phyloP scores from a whole-genome alignment of 1,140 invertebrate genomes.

The Euura saliciscinereae region DNA sequence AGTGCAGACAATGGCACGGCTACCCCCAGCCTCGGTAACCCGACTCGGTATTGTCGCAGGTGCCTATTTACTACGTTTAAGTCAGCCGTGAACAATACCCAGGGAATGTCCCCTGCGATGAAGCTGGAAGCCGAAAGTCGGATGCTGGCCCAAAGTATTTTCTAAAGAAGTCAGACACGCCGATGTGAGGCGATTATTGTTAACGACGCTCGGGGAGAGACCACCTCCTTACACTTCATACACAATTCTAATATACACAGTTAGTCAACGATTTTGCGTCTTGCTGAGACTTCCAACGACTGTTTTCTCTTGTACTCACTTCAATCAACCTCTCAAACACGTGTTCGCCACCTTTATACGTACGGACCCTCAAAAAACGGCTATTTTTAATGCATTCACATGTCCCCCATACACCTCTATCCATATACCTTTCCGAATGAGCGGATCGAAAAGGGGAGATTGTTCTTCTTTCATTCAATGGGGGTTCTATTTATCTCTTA shows the following conservation, averaged over 20 bases:
- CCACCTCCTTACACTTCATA: too few relatives aligned
- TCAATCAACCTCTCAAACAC: constrained; percentile 14
- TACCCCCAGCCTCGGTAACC: neutral
- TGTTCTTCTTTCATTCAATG: too few relatives aligned
- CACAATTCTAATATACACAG: too few relatives aligned
- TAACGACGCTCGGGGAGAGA: neutral
- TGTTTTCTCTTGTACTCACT: constrained; percentile 32
- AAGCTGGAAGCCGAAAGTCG: neutral
- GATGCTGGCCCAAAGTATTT: neutral
- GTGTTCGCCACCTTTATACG: neutral
- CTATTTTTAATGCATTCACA: neutral
- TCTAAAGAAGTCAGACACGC: constrained; percentile 12
- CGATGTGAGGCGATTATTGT: constrained; percentile 11
- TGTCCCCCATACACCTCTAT: too few relatives aligned
- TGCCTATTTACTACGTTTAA: constrained; percentile 30
- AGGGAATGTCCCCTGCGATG: neutral
- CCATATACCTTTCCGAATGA: too few relatives aligned
- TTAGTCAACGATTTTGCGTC: constrained; percentile 35
- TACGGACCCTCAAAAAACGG: neutral
- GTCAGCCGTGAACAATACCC: neutral
- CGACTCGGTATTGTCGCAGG: constrained; percentile 33
- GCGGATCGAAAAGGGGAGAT: too few relatives aligned
- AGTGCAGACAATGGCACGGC: too few relatives aligned
- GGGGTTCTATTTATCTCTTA: too few relatives aligned
- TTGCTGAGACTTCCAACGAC: constrained; percentile 41